Evolutionary conservation across 2,113 vertebrate genomes (phyloP).

Genomic region (Penelope pileata): DNA sequence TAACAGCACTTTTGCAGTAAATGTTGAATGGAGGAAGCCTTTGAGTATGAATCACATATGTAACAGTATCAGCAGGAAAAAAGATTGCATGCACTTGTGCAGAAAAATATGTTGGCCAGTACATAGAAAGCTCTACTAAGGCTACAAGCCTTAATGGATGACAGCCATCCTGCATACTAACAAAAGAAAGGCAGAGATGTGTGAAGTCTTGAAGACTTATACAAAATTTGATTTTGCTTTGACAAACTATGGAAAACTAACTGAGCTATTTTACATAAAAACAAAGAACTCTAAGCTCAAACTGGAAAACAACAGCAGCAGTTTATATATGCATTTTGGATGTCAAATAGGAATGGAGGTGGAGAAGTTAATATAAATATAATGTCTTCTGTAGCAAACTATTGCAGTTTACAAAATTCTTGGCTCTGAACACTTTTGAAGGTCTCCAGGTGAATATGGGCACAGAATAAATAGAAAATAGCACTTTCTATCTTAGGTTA

Average conservation of each 20-base stretch:
- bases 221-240: conserved; percentile 8
- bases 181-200: neutral
- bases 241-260: neutral
- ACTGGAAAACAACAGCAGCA: conserved; percentile 22
- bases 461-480: neutral
- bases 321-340: neutral
- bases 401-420: neutral
- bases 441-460: neutral
- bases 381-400: neutral
- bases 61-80: neutral
- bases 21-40: neutral
- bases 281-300: neutral
- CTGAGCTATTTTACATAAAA: conserved; percentile 13
- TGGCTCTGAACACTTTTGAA: neutral
- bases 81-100: neutral
- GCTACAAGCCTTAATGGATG: neutral
- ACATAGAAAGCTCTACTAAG: neutral
- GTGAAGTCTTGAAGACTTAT: neutral
- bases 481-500: neutral
- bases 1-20: neutral
- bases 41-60: neutral
- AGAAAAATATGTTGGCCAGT: neutral
- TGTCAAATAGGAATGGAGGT: conserved; percentile 19
- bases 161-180: neutral
- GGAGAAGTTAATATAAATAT: conserved; percentile 46